A percentile compares a stretch with the other conserved stretches of the same genome.
Conservation (phyloP, 2,888 invertebrate genomes). For the Sympetrum striolatum region DNA sequence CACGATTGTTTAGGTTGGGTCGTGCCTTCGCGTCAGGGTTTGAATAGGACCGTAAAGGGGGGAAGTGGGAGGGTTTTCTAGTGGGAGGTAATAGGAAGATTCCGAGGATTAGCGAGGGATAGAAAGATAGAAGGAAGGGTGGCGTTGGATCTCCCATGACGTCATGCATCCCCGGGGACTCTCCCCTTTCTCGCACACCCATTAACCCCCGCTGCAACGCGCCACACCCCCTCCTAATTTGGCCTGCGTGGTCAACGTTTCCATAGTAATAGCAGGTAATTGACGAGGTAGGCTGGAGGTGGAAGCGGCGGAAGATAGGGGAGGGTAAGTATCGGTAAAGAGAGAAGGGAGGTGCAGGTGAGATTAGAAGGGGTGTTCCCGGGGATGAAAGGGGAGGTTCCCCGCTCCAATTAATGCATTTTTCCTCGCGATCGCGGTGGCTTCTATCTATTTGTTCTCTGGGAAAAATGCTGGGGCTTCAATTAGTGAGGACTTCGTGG, state of each 20-base stretch:
- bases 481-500: conserved; percentile 14
- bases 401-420: conserved; percentile 32
- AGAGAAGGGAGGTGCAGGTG: not conserved
- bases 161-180: conserved; percentile 30
- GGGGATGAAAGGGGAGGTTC: not conserved
- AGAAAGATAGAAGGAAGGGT: not conserved
- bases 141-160: conserved; percentile 24
- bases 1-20: too few relatives aligned
- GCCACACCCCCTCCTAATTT: conserved; percentile 29
- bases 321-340: not conserved
- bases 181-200: not conserved
- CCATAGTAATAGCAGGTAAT: conserved; percentile 43
- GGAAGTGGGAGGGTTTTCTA: not conserved
- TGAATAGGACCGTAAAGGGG: not conserved
- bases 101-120: not conserved
- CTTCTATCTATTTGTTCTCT: not conserved
- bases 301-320: not conserved
- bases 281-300: not conserved
- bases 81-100: not conserved
- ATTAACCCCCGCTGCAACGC: not conserved
- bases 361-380: not conserved
- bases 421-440: conserved; percentile 8
- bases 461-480: conserved; percentile 1
- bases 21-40: too few relatives aligned
- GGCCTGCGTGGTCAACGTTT: conserved; percentile 35